phyloP scores from a whole-genome alignment of 2,113 vertebrate species.

The Loxodonta africana region DNA sequence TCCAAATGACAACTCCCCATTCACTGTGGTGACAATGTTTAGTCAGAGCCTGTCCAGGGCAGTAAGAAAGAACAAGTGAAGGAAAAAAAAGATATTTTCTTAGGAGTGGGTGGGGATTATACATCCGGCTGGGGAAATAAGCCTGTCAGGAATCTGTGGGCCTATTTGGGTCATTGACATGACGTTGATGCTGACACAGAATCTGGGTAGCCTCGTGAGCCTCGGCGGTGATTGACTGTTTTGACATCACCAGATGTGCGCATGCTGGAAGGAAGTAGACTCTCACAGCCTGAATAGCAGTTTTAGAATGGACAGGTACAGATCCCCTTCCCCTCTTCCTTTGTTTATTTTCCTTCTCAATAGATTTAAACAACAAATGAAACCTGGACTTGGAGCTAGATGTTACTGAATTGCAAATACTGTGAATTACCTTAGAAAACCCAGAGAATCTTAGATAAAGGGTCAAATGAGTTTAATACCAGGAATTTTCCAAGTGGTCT shows the following conservation, averaged over 20 bases:
- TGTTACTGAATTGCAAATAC: constrained; percentile 49
- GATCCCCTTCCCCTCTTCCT: background rate
- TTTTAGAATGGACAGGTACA: background rate
- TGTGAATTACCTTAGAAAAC: constrained; percentile 24
- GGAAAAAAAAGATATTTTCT: background rate
- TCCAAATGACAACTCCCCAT: background rate
- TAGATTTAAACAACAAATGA: constrained; percentile 52
- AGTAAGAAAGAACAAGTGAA: constrained; percentile 10
- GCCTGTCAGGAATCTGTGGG: constrained; percentile 41
- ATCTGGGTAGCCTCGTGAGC: background rate
- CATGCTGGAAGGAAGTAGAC: background rate
- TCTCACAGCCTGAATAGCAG: background rate
- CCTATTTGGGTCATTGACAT: background rate
- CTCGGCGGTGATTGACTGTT: background rate
- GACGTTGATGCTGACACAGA: background rate
- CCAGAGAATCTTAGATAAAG: constrained; percentile 23
- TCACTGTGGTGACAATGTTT: constrained; percentile 40
- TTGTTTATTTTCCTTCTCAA: constrained; percentile 63
- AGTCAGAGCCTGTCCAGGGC: constrained; percentile 37
- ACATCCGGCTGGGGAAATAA: background rate
- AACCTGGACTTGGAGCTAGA: constrained; percentile 54
- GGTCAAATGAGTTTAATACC: background rate
- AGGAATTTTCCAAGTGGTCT: constrained; percentile 32
- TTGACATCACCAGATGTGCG: background rate
- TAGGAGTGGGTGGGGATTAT: background rate